Conservation (phyloP, 2,797 vertebrate species). For the Gila robusta region DNA sequence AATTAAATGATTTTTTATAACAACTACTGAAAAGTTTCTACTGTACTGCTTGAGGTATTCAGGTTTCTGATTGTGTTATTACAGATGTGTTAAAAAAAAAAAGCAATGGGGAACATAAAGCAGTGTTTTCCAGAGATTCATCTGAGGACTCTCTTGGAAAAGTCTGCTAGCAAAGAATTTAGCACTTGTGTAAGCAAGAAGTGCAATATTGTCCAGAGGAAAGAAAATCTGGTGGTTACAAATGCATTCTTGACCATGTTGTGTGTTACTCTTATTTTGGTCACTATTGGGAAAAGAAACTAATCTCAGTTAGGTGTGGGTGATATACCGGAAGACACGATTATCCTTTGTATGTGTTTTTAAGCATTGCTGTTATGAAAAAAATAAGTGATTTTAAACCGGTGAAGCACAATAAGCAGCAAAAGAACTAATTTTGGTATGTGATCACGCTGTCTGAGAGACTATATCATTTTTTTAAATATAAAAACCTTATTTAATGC, state of each 20-base stretch:
- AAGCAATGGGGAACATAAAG: neutral
- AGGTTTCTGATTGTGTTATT: conserved; percentile 10
- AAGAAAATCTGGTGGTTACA: neutral
- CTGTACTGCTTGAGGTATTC: neutral
- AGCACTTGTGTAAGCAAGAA: conserved; percentile 37
- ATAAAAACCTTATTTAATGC: neutral
- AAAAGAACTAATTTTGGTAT: no score
- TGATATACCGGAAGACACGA: neutral
- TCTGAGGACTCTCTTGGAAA: conserved; percentile 4
- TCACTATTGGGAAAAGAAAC: neutral
- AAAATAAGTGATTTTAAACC: no score
- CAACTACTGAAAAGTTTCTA: neutral
- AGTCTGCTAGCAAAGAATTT: conserved; percentile 4
- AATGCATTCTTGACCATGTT: neutral
- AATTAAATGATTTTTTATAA: neutral
- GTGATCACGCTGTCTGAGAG: no score
- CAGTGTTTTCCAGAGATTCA: conserved; percentile 4
- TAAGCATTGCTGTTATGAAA: neutral
- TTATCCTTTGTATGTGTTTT: neutral
- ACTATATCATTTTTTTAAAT: no score
- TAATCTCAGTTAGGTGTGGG: neutral
- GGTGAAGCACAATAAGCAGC: no score
- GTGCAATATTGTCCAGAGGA: neutral
- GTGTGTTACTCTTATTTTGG: neutral
- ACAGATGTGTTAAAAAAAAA: neutral